Evolutionary conservation across 2,113 vertebrate species (phyloP).

Genomic region (Muscicapa adusta): DNA sequence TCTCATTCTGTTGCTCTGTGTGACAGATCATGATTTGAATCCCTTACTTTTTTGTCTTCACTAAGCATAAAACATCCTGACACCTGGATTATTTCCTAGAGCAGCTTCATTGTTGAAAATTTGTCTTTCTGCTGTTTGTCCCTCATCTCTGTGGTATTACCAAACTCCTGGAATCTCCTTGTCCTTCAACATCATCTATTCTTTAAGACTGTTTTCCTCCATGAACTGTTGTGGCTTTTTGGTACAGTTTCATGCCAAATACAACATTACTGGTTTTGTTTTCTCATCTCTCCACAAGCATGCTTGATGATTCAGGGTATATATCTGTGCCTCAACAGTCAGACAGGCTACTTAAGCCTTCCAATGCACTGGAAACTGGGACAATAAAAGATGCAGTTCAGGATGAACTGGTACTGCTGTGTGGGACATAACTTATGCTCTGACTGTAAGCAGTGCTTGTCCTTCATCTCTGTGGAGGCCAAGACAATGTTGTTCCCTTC

Average conservation of each 20-base stretch:
- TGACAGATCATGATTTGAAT: background rate
- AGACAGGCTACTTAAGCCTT: background rate
- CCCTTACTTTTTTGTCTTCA: background rate
- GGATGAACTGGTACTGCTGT: conserved; percentile 5
- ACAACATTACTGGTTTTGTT: background rate
- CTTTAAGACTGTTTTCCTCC: background rate
- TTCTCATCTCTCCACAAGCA: background rate
- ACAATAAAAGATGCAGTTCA: background rate
- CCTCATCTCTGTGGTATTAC: background rate
- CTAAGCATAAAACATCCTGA: background rate
- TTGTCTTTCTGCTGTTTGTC: background rate
- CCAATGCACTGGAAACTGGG: background rate
- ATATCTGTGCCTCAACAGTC: background rate
- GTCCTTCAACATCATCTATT: background rate
- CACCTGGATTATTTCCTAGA: background rate
- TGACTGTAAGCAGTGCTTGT: conserved; percentile 11
- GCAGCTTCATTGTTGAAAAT: background rate
- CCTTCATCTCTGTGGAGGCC: background rate
- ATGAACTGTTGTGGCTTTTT: background rate
- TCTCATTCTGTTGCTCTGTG: background rate
- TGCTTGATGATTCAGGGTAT: background rate
- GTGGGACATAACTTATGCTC: background rate
- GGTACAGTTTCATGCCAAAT: background rate
- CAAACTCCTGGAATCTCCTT: background rate
- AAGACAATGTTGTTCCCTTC: background rate